These are phyloP conservation scores for Ophion obscuratus DNA, from an alignment of 2,888 invertebrate species.

Conservation along the genomic window DNA sequence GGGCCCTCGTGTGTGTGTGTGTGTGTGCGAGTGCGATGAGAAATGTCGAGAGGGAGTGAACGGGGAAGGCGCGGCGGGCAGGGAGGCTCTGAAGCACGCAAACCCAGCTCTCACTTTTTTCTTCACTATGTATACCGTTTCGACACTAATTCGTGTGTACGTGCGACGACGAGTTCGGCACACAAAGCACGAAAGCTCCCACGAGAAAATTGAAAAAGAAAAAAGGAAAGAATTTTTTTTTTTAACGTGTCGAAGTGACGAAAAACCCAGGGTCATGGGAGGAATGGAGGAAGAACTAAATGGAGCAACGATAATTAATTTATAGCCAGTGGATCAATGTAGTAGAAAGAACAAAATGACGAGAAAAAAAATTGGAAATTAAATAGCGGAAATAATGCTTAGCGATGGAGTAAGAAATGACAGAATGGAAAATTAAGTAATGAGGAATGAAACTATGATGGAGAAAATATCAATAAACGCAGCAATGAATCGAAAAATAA, in stretches of 20 bases:
- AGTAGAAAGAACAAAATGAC: no score
- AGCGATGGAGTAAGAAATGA: no score
- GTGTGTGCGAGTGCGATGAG: not conserved
- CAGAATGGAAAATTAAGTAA: no score
- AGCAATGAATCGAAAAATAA: no score
- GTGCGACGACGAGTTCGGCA: slow-evolving; percentile 19
- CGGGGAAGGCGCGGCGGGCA: not conserved
- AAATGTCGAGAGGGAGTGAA: not conserved
- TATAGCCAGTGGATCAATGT: no score
- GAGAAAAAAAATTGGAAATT: no score
- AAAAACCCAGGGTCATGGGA: not conserved
- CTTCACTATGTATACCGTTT: slow-evolving; percentile 3
- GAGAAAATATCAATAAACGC: no score
- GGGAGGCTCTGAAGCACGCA: not conserved
- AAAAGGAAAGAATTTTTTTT: not conserved
- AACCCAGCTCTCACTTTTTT: slow-evolving; percentile 60
- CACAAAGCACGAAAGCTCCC: slow-evolving; percentile 6
- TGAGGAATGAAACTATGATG: no score
- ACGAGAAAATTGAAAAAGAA: slow-evolving; percentile 1
- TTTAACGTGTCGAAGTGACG: not conserved
- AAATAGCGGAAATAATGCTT: no score
- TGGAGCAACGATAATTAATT: no score
- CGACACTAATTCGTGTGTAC: slow-evolving; percentile 23
- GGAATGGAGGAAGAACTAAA: no score
- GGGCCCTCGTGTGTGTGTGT: not conserved